Conservation (phyloP, 30 jellyfish, hydroid and myxozoan genomes). For the Chironex yamaguchii region DNA sequence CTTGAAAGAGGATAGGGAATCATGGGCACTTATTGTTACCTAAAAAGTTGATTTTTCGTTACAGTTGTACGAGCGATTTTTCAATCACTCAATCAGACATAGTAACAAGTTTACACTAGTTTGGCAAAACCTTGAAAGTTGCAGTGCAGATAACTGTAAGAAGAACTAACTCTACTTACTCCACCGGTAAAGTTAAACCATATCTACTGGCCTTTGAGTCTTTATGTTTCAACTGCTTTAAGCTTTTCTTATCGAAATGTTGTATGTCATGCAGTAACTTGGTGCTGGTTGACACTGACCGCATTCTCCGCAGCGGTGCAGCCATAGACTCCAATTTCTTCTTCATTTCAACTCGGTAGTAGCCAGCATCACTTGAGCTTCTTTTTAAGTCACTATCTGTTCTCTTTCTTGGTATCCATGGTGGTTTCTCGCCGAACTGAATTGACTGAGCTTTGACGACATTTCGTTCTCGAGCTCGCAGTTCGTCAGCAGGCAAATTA, state of each 20-base stretch:
- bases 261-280: constrained; percentile 45
- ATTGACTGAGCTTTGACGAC: constrained; percentile 35
- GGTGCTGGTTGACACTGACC: constrained; percentile 33
- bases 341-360: constrained; percentile 52
- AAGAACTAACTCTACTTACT: no score
- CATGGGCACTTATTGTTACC: no score
- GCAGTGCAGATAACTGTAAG: no score
- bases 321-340: constrained; percentile 77
- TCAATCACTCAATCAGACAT: no score
- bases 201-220: no score
- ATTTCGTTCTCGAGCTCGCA: constrained; percentile 68
- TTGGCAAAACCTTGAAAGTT: no score
- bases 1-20: no score
- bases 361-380: constrained; percentile 57
- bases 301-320: constrained; percentile 54
- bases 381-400: constrained; percentile 13
- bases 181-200: no score
- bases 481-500: constrained; percentile 72
- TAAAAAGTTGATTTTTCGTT: no score
- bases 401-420: constrained; percentile 46
- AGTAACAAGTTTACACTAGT: no score
- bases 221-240: background rate
- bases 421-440: constrained; percentile 67
- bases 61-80: no score
- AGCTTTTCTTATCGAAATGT: constrained; percentile 42